Evolutionary conservation across 2,113 vertebrate species (phyloP).

Genomic region (Haemorhous mexicanus): DNA sequence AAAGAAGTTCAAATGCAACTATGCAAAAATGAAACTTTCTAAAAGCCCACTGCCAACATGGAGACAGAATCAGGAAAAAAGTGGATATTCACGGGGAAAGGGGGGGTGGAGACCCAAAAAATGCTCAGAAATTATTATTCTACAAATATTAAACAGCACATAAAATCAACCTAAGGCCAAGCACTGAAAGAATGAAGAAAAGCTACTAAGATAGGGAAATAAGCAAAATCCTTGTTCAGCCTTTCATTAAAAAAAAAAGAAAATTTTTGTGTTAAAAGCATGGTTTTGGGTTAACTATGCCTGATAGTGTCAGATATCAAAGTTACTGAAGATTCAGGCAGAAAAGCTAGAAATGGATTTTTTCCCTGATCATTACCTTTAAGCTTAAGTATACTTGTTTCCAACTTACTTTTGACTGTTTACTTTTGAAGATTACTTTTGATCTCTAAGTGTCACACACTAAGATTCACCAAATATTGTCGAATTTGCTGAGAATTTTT

Average conservation of each 20-base stretch:
- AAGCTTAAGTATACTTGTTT: background rate
- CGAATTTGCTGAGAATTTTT: background rate
- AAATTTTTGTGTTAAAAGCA: background rate
- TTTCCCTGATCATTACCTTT: background rate
- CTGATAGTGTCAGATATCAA: background rate
- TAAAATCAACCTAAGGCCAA: background rate
- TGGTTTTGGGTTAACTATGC: background rate
- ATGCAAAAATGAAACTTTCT: background rate
- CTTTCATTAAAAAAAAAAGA: background rate
- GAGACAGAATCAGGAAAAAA: background rate
- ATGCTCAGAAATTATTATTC: background rate
- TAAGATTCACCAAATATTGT: background rate
- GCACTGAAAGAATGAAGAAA: background rate
- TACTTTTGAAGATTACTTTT: background rate
- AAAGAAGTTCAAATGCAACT: background rate
- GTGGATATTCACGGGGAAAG: rapidly evolving
- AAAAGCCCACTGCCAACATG: background rate
- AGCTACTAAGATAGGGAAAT: background rate
- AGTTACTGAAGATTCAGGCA: background rate
- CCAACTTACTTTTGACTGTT: background rate
- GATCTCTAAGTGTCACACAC: background rate
- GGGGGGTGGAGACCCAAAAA: background rate
- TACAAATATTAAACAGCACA: rapidly evolving
- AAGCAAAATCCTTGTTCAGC: background rate
- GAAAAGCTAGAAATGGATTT: background rate